Conservation (phyloP, 2,888 invertebrate species). For the Cheilosia vernalis region DNA sequence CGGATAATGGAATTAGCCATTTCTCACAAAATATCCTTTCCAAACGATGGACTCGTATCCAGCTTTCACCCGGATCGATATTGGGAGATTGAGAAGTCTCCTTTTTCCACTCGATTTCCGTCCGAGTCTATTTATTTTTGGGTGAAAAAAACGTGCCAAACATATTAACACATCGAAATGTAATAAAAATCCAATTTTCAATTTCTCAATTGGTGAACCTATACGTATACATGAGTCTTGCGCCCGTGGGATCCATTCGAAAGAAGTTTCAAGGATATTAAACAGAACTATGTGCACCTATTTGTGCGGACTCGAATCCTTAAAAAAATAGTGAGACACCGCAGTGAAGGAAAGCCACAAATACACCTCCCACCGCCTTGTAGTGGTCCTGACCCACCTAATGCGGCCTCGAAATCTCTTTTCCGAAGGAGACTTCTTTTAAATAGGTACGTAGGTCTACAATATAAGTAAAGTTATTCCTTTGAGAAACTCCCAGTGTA, state of each 20-base stretch:
- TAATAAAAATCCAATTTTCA: slow-evolving; percentile 66
- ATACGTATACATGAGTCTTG: neutral
- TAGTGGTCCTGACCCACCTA: slow-evolving; percentile 64
- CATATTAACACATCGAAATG: slow-evolving; percentile 45
- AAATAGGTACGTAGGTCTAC: slow-evolving; percentile 32
- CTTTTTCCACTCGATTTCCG: neutral
- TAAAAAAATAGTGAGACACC: slow-evolving; percentile 44
- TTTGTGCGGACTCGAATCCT: slow-evolving; percentile 42
- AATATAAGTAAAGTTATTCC: slow-evolving; percentile 46
- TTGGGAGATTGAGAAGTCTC: slow-evolving; percentile 6
- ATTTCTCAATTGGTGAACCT: slow-evolving; percentile 65
- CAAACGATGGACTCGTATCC: slow-evolving; percentile 26
- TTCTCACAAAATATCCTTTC: slow-evolving; percentile 45
- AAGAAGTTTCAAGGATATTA: slow-evolving; percentile 53
- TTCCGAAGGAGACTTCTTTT: slow-evolving; percentile 12
- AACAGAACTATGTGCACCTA: slow-evolving; percentile 30
- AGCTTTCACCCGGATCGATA: slow-evolving; percentile 16
- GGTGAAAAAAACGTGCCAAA: slow-evolving; percentile 41
- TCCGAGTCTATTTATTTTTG: neutral
- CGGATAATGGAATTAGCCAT: slow-evolving; percentile 53
- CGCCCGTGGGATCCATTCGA: slow-evolving; percentile 37
- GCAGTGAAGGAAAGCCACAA: slow-evolving; percentile 30
- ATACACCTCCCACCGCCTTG: slow-evolving; percentile 34
- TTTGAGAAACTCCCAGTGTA: slow-evolving; percentile 39
- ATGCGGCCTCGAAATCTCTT: slow-evolving; percentile 64